Percentiles rank a stretch among this genome's conserved stretches.
phyloP scores from a whole-genome alignment of 2,113 vertebrate genomes.

The Pseudopipra pipra region DNA sequence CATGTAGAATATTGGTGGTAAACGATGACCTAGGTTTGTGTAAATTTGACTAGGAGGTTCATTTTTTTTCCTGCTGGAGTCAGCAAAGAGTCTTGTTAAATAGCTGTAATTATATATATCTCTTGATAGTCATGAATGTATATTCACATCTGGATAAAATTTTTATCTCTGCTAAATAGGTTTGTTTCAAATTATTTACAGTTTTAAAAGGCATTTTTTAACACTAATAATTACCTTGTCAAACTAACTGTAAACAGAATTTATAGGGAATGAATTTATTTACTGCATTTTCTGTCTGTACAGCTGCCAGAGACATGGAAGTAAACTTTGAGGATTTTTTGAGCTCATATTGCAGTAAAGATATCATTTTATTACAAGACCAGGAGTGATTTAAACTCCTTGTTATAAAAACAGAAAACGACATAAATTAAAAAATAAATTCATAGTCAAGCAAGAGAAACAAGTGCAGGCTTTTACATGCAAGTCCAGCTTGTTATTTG shows the following conservation, averaged over 20 bases:
- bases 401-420: slow-evolving; percentile 2
- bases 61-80: background rate
- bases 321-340: slow-evolving; percentile 27
- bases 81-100: background rate
- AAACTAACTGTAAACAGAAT: slow-evolving; percentile 19
- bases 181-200: slow-evolving; percentile 40
- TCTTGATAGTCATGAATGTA: background rate
- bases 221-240: background rate
- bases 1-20: background rate
- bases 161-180: slow-evolving; percentile 9
- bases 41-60: background rate
- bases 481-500: background rate
- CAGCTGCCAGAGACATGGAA: background rate
- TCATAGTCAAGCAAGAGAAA: background rate
- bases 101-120: background rate
- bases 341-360: slow-evolving; percentile 4
- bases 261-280: slow-evolving; percentile 38
- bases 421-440: slow-evolving; percentile 26
- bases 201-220: slow-evolving; percentile 1
- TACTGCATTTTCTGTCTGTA: slow-evolving; percentile 26
- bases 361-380: background rate
- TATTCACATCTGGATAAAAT: background rate
- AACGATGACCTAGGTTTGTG: background rate
- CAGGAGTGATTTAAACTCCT: background rate
- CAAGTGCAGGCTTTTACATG: background rate